phyloP scores from a whole-genome alignment of 2,888 invertebrate genomes.

The Metalampra italica region DNA sequence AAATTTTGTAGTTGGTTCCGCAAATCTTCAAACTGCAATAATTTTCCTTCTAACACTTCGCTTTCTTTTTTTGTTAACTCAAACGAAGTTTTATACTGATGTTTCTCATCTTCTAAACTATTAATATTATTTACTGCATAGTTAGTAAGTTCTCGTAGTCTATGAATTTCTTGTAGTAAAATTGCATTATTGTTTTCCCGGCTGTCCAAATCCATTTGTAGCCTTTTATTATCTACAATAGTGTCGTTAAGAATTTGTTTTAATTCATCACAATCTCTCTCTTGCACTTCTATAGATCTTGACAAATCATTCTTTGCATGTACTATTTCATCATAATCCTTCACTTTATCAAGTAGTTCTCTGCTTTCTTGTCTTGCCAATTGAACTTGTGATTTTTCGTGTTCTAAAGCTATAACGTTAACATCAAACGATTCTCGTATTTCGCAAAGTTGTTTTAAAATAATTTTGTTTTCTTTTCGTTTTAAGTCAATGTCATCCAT shows the following conservation, averaged over 20 bases:
- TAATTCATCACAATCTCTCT: constrained; percentile 28
- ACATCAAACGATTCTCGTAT: constrained; percentile 33
- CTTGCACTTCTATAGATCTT: constrained; percentile 26
- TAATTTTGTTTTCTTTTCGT: constrained; percentile 34
- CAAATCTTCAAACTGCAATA: constrained; percentile 33
- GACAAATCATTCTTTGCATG: constrained; percentile 29
- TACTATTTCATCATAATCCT: constrained; percentile 33
- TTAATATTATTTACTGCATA: constrained; percentile 29
- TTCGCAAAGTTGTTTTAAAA: constrained; percentile 35
- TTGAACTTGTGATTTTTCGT: constrained; percentile 41
- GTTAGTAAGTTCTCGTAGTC: constrained; percentile 38
- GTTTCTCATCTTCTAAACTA: constrained; percentile 39
- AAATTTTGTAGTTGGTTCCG: constrained; percentile 30
- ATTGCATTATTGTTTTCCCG: constrained; percentile 31
- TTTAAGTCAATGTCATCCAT: constrained; percentile 38
- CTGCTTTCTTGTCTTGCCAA: constrained; percentile 50
- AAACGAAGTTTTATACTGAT: constrained; percentile 32
- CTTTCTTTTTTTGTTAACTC: constrained; percentile 46
- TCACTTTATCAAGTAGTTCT: constrained; percentile 45
- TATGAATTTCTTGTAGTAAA: constrained; percentile 42
- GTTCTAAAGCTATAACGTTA: constrained; percentile 34
- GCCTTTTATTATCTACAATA: constrained; percentile 32
- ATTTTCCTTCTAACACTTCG: constrained; percentile 35
- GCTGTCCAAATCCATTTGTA: constrained; percentile 26
- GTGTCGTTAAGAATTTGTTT: constrained; percentile 24